Conservation (phyloP, 2,888 invertebrate genomes). For the Hermaeophaga mercurialis region DNA sequence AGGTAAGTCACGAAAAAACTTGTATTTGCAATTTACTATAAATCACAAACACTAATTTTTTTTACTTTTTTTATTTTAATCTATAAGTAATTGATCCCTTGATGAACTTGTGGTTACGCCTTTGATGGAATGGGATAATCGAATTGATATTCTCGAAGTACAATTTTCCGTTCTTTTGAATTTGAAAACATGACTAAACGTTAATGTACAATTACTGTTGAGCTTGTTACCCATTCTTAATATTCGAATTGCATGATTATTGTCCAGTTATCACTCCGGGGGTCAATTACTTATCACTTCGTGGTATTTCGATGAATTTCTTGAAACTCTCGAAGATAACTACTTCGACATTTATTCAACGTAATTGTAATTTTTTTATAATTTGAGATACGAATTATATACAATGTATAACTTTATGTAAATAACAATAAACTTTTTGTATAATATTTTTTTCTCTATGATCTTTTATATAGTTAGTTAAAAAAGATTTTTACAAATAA, state of each 20-base stretch:
- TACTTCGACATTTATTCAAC: neutral
- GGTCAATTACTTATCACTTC: conserved; percentile 23
- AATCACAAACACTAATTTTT: no score
- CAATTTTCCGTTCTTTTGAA: conserved; percentile 17
- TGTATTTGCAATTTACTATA: no score
- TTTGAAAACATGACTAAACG: conserved; percentile 19
- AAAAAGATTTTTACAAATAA: no score
- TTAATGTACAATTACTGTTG: conserved; percentile 15
- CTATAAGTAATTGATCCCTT: no score
- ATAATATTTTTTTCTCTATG: no score
- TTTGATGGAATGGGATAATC: neutral
- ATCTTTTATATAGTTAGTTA: no score
- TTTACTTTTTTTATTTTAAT: no score
- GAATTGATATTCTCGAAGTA: conserved; percentile 18
- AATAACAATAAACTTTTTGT: no score
- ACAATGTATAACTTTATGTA: no score
- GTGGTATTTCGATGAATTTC: conserved; percentile 19
- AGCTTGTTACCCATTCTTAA: conserved; percentile 20
- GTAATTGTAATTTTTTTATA: neutral
- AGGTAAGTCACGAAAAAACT: no score
- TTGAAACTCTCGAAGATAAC: conserved; percentile 11
- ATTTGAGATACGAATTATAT: no score
- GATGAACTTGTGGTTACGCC: no score
- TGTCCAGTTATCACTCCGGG: conserved; percentile 24
- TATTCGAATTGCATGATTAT: conserved; percentile 23